These are phyloP conservation scores for Callipepla californica DNA, from an alignment of 2,113 vertebrate species.

Conservation along the genomic window DNA sequence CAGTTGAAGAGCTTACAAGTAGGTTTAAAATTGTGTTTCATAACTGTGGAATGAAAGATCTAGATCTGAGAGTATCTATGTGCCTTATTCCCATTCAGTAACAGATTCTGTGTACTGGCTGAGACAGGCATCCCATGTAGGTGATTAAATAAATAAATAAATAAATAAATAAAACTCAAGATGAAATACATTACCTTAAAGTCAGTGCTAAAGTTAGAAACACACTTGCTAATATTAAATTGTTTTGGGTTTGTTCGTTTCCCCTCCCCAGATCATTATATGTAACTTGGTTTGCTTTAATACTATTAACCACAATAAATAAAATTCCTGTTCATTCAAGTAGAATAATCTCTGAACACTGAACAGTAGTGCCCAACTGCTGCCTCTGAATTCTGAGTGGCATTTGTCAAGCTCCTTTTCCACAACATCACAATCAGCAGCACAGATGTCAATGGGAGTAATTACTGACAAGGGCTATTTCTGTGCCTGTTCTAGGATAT, in stretches of 20 bases:
- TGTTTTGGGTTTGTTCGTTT: background rate
- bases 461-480: background rate
- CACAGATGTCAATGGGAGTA: background rate
- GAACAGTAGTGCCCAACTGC: background rate
- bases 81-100: background rate
- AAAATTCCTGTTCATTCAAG: background rate
- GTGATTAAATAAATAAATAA: background rate
- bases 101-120: background rate
- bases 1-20: background rate
- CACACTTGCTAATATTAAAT: background rate
- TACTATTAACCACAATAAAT: background rate
- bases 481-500: background rate
- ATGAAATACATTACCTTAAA: background rate
- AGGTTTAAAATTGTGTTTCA: background rate
- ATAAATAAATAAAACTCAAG: no score
- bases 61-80: background rate
- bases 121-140: background rate
- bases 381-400: background rate
- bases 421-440: background rate
- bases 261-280: accelerated
- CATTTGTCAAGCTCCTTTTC: background rate
- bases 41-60: background rate
- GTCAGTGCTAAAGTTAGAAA: background rate
- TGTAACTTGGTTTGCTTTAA: background rate
- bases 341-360: background rate